Evolutionary conservation across 2,888 invertebrate species (phyloP).

Genomic region (Corbicula japonica): DNA sequence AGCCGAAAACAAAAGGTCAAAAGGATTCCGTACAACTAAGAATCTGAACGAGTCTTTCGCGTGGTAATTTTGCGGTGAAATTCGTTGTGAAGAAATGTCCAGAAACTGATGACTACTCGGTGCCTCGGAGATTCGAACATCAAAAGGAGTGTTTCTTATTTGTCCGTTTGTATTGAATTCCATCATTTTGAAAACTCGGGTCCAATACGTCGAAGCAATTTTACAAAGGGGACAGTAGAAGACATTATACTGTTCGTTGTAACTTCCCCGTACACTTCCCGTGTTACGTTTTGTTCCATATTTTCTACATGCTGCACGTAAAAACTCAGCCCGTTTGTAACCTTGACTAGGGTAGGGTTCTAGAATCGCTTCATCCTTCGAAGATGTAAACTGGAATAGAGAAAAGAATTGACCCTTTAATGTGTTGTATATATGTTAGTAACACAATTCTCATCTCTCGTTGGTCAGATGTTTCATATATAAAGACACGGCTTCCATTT

Average conservation of each 20-base stretch:
- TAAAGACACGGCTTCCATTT: too few species aligned
- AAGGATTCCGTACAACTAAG: slow-evolving; percentile 44
- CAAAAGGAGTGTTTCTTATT: slow-evolving; percentile 16
- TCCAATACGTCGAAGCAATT: slow-evolving; percentile 52
- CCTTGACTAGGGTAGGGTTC: slow-evolving; percentile 15
- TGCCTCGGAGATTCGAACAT: slow-evolving; percentile 40
- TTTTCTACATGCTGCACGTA: not conserved
- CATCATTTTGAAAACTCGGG: slow-evolving; percentile 46
- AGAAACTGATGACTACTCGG: slow-evolving; percentile 20
- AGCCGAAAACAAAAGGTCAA: slow-evolving; percentile 29
- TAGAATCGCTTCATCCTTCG: too few species aligned
- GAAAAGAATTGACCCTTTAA: too few species aligned
- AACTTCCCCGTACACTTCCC: slow-evolving; percentile 34
- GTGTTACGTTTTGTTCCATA: not conserved
- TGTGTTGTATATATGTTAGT: too few species aligned
- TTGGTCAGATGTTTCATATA: too few species aligned
- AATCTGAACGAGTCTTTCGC: slow-evolving; percentile 30
- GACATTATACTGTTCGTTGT: slow-evolving; percentile 2
- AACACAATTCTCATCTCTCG: too few species aligned
- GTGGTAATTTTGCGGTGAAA: not conserved
- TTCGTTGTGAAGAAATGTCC: not conserved
- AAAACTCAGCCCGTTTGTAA: slow-evolving; percentile 17
- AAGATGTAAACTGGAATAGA: too few species aligned
- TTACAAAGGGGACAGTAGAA: slow-evolving; percentile 55
- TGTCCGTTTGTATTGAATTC: not conserved